Evolutionary conservation across 2,888 invertebrate genomes (phyloP), one percentile per base, ranked within the genome.

Genomic region (Aleiodes alternator): DNA sequence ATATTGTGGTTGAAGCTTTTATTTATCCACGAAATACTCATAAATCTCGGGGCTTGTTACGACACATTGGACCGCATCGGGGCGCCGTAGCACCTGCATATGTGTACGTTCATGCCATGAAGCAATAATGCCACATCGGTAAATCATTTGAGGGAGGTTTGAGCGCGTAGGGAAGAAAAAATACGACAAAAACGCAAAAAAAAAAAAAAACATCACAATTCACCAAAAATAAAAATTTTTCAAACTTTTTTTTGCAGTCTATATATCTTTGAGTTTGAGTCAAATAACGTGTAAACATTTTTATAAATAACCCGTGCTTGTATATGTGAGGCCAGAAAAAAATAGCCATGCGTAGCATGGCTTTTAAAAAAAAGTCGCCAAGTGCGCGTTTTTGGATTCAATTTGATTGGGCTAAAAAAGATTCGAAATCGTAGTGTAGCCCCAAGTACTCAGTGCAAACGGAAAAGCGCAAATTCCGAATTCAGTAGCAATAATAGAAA

Each of bases 61-160:
- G 68, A 68, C 68, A 68, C 68, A 68, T 68, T 68, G 68, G 68
- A 34, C 68, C 14, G 68, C 68, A 68, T 68, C 69, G 43, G 56
- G 69, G 56, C 69, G 59, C 71, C 71, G 31, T 57, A 57, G 71
- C 71, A 71, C 71, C 71, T 71, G 71, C 59, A 43, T 59, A 51
- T 71, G 48, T 50, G 57, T 61, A 68, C 68, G 31, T 68, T 68
- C 51, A 68, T 68, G 38, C 69, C 61, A 74, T 59, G 76, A 69
- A 76, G 78, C 64, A 71, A 71, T 71, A 71, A 71, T 71, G 59
- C 71, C 76, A 50, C 43, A 48, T 50, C 71, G 59, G 59, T 71
- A 71, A 71, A 71, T 71, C 71, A 71, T 71, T 71, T 61, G 59
- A 57, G 57, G 64, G 64, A 64, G 64, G 64, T 64, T 64, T 64